Conservation (phyloP, 1,140 invertebrate genomes). For the Papilio polytes region DNA sequence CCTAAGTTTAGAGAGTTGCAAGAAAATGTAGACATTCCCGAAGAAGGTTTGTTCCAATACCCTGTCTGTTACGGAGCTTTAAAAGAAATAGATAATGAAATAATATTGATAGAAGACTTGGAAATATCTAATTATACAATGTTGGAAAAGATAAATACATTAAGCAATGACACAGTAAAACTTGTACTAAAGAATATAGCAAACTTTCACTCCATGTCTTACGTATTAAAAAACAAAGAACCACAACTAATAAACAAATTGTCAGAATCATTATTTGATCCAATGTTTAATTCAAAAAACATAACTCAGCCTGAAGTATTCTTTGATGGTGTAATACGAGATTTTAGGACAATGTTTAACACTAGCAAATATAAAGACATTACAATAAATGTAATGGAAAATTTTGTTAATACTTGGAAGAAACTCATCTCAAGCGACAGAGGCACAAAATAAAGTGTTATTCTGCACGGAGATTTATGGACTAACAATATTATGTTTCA, state of each 20-base stretch:
- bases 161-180: slow-evolving; percentile 42
- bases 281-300: slow-evolving; percentile 16
- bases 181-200: slow-evolving; percentile 46
- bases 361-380: slow-evolving; percentile 39
- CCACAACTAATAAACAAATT: slow-evolving; percentile 40
- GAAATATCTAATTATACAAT: slow-evolving; percentile 43
- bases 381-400: background rate
- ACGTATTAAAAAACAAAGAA: slow-evolving; percentile 41
- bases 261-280: slow-evolving; percentile 39
- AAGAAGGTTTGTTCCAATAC: background rate
- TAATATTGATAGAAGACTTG: slow-evolving; percentile 52
- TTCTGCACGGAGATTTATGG: slow-evolving; percentile 46
- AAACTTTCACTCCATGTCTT: slow-evolving; percentile 48
- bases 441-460: slow-evolving; percentile 43
- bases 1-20: background rate
- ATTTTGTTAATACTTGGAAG: slow-evolving; percentile 16
- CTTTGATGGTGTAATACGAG: slow-evolving; percentile 8
- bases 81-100: slow-evolving; percentile 32
- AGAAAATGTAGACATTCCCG: background rate
- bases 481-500: slow-evolving; percentile 46
- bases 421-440: slow-evolving; percentile 29
- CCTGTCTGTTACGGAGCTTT: background rate
- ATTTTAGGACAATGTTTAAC: slow-evolving; percentile 33
- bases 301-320: slow-evolving; percentile 8
- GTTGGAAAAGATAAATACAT: slow-evolving; percentile 44